A percentile compares a stretch with the other conserved stretches of the same genome.
These are phyloP conservation scores for Cheilosia variabilis DNA, from an alignment of 2,888 invertebrate genomes.

Conservation along the genomic window DNA sequence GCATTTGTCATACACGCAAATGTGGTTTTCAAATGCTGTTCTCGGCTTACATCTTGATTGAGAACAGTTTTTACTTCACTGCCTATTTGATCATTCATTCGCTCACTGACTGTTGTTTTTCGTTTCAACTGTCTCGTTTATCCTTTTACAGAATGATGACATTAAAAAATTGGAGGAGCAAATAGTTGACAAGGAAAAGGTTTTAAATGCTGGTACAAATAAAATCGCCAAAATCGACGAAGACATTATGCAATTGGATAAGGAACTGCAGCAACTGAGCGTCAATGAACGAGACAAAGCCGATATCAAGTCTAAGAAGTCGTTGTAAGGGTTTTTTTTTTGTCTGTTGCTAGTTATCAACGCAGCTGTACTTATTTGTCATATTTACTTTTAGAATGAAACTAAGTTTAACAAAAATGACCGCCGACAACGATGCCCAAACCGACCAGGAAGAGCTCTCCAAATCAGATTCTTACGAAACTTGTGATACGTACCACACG, in stretches of 20 bases:
- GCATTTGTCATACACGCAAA: too few species aligned
- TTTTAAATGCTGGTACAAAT: conserved; percentile 86
- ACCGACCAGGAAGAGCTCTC: conserved; percentile 79
- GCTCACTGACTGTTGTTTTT: too few species aligned
- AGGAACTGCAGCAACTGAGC: conserved; percentile 85
- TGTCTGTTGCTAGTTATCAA: conserved; percentile 3
- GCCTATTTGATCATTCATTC: too few species aligned
- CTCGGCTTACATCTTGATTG: too few species aligned
- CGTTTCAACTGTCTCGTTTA: neutral
- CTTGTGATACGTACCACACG: conserved; percentile 90
- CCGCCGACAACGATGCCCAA: conserved; percentile 84
- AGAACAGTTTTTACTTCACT: too few species aligned
- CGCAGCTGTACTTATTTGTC: neutral
- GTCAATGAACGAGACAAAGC: conserved; percentile 41
- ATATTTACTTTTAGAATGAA: conserved; percentile 85
- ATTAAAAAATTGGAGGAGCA: conserved; percentile 88
- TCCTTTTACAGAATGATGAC: conserved; percentile 87
- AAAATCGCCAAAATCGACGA: conserved; percentile 89
- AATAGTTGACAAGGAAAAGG: conserved; percentile 84
- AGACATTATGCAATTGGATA: conserved; percentile 87
- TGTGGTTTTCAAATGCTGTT: too few species aligned
- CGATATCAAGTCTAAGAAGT: conserved; percentile 83
- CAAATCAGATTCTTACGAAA: conserved; percentile 81
- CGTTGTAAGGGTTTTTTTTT: conserved; percentile 81
- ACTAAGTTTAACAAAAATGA: conserved; percentile 86